phyloP scores from a whole-genome alignment of 2,888 invertebrate genomes.

The Drosophila peninsularis region DNA sequence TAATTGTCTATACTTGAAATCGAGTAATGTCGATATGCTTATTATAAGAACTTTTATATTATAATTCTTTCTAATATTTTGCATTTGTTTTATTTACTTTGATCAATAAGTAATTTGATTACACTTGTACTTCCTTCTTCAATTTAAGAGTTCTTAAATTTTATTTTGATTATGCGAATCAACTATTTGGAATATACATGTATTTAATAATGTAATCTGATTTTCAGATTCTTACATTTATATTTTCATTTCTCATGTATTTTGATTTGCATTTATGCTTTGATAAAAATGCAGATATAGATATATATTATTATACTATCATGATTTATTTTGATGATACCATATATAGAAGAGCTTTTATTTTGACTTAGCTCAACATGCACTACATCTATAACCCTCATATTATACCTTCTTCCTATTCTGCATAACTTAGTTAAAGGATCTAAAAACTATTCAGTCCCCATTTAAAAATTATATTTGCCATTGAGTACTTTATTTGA shows the following conservation, averaged over 20 bases:
- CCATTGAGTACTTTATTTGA: slow-evolving; percentile 45
- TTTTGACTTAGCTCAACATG: too few species aligned
- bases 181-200: too few species aligned
- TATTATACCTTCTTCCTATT: background rate
- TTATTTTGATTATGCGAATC: background rate
- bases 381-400: background rate
- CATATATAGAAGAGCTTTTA: too few species aligned
- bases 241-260: background rate
- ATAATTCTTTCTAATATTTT: background rate
- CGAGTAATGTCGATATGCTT: background rate
- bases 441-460: background rate
- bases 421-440: background rate
- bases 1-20: background rate
- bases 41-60: background rate
- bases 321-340: background rate
- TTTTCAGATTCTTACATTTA: background rate
- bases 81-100: background rate
- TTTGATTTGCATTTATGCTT: background rate
- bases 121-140: too few species aligned
- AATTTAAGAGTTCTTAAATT: too few species aligned
- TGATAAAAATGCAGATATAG: background rate
- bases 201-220: background rate
- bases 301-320: too few species aligned
- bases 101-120: background rate
- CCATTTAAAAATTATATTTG: slow-evolving; percentile 2